Base-by-base conservation (phyloP, 2,888 invertebrate species). In the Drosophila engyochracea region DNA sequence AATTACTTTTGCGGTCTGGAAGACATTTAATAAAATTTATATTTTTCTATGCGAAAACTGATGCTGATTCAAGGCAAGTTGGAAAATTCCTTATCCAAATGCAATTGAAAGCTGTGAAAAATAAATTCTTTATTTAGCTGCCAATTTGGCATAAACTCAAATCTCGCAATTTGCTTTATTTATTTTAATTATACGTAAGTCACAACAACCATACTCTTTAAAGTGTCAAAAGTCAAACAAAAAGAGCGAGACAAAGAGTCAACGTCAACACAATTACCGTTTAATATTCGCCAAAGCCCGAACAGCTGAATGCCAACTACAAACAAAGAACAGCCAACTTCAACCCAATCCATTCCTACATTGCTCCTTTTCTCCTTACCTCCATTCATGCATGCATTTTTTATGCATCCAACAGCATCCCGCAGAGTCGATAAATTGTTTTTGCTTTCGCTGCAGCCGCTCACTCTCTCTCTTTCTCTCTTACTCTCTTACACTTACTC, bases 241-340 rank as follows among this genome's bases (percentile, higher is more conserved):
- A 51, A 37, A 37, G 10, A 33, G 7, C 6, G 64, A 51, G 59
- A 62, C 62, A 82, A 74, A 69, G 79, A 79, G 59, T 79, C 47
- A 63, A 78, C 63, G 71, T 77, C 76, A 81, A 83, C 58, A 69
- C 71, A 82, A 82, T 82, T 82, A 84, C 74, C 60, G 49, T 70
- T 74, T 70, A 53, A 68, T 68, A 71, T 69, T 60, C 60, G 53
- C 51, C 30, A n/a, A n/a, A 44, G 54, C 44, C 31, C 22, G 30
- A 30, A 30, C 30, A 58, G 51, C 51, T 19, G 30, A 41, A 58
- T 41, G 9, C 9, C 14, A 37, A 14, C 25, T 28, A 54, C 25
- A 37, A 55, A 37, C 19, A 19, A n/a, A 30, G 33, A 37, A 28
- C n/a, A 37, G 19, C 19, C 14, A 57, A 25, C 47, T 19, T 51